A percentile compares a stretch with the other conserved stretches of the same genome.
phyloP scores from a whole-genome alignment of 2,113 vertebrate genomes.

The Dromiciops gliroides region DNA sequence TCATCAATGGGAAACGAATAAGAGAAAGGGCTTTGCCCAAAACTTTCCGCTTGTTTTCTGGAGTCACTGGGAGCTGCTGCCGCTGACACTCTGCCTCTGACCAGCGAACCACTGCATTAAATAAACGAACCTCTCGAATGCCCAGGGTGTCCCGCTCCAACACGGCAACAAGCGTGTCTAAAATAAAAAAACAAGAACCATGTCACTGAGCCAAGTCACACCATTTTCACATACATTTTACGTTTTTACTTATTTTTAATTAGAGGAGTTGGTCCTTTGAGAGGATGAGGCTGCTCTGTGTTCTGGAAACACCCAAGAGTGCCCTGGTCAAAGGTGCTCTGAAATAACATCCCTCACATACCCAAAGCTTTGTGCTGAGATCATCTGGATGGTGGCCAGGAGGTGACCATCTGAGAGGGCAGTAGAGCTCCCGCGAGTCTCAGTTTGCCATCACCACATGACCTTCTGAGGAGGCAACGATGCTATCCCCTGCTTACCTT shows the following conservation, averaged over 20 bases:
- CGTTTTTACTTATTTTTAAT: neutral
- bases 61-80: constrained; percentile 94
- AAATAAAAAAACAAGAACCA: neutral
- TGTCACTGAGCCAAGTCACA: neutral
- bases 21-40: constrained; percentile 95
- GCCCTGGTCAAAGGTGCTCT: too few species aligned
- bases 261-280: neutral
- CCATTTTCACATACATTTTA: neutral
- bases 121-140: constrained; percentile 95
- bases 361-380: neutral
- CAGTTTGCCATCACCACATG: neutral
- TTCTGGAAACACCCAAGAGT: neutral
- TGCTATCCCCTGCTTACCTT: too few species aligned
- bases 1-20: constrained; percentile 98
- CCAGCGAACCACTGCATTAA: constrained; percentile 95
- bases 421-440: neutral
- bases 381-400: too few species aligned
- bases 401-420: neutral
- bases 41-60: constrained; percentile 94
- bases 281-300: neutral
- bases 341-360: neutral
- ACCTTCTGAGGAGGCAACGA: too few species aligned
- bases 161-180: constrained; percentile 96
- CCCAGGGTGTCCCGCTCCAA: constrained; percentile 96
- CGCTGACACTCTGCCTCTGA: constrained; percentile 94